phyloP scores from a whole-genome alignment of 2,888 invertebrate species.

The Dicranocentrus wangi region DNA sequence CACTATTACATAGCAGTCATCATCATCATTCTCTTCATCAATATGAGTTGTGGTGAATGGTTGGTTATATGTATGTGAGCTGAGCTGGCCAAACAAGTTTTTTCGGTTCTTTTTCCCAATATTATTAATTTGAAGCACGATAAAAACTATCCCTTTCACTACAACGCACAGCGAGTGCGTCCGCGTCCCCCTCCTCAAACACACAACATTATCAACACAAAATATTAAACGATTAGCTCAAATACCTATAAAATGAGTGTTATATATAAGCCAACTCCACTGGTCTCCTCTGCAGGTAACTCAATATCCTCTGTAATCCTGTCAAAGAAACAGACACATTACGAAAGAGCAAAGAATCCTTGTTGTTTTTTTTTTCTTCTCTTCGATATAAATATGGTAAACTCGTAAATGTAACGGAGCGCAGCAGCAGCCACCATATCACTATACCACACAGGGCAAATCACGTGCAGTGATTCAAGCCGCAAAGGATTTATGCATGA shows the following conservation, averaged over 20 bases:
- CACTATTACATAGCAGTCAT: neutral
- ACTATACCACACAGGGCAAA: constrained; percentile 6
- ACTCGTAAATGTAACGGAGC: constrained; percentile 23
- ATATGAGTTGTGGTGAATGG: constrained; percentile 8
- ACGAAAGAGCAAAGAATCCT: constrained; percentile 2
- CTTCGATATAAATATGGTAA: constrained; percentile 9
- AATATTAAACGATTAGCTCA: no score
- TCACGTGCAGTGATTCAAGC: constrained; percentile 6
- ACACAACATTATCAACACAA: no score
- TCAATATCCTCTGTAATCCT: constrained; percentile 22
- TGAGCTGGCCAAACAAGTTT: constrained; percentile 64
- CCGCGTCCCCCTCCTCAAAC: no score
- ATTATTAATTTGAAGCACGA: constrained; percentile 49
- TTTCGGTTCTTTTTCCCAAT: constrained; percentile 56
- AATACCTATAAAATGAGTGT: neutral
- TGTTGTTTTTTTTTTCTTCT: constrained; percentile 25
- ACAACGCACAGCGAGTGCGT: no score
- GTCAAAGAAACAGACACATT: constrained; percentile 11
- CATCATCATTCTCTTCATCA: constrained; percentile 39
- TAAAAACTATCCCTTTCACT: constrained; percentile 55
- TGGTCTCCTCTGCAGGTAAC: neutral
- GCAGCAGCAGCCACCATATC: no score
- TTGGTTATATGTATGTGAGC: no score
- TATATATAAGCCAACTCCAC: neutral
- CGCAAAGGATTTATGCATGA: constrained; percentile 42